Evolutionary conservation across 2,113 vertebrate species (phyloP).

Genomic region (Capreolus pygargus): DNA sequence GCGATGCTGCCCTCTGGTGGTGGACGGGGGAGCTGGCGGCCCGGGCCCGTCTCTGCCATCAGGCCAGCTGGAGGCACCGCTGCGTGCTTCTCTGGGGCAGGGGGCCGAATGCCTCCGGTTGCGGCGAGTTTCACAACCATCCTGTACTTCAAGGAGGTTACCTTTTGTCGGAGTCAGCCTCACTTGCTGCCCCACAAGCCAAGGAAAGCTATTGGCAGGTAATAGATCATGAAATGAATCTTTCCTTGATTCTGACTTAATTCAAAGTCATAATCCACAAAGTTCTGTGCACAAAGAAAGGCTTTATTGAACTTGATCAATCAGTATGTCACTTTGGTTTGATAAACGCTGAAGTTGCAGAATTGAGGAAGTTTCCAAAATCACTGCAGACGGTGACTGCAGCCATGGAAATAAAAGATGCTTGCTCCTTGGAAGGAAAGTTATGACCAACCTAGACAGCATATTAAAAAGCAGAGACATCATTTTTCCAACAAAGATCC

Average conservation of each 20-base stretch:
- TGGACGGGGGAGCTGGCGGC: rapidly evolving
- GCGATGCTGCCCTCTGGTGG: constrained; percentile 48
- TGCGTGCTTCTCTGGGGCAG: neutral
- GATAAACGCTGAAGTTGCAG: neutral
- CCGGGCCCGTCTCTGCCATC: rapidly evolving
- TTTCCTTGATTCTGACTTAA: neutral
- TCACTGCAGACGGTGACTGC: neutral
- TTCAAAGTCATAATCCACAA: rapidly evolving
- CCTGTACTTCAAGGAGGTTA: neutral
- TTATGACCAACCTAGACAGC: neutral
- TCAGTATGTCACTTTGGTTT: neutral
- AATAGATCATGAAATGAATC: rapidly evolving
- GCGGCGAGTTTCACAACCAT: rapidly evolving
- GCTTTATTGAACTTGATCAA: no score
- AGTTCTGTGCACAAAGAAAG: rapidly evolving
- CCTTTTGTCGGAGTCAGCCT: neutral
- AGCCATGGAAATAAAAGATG: neutral
- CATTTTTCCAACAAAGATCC: neutral
- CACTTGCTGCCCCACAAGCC: neutral
- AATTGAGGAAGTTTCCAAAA: neutral
- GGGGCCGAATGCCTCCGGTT: rapidly evolving
- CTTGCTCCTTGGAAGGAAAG: neutral
- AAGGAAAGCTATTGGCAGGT: neutral
- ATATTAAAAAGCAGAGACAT: neutral
- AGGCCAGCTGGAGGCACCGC: rapidly evolving